Percentiles rank a stretch among this genome's conserved stretches.
These are phyloP conservation scores for Nomada ruficornis DNA, from an alignment of 2,888 invertebrate genomes.

Conservation along the genomic window DNA sequence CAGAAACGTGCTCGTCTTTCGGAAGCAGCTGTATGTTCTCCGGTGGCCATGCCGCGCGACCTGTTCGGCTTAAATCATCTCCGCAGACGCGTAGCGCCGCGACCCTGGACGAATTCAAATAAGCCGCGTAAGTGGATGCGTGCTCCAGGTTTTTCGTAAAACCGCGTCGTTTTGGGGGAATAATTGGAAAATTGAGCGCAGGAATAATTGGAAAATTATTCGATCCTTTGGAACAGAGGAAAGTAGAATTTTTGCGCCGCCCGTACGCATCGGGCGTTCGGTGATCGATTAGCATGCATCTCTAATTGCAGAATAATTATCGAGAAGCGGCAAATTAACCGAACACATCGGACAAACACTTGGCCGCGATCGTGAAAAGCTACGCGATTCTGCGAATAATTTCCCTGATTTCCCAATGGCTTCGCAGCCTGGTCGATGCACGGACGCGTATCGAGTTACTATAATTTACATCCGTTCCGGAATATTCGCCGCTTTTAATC, in stretches of 20 bases:
- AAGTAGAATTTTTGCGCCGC: no score
- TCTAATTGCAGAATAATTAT: slow-evolving; percentile 42
- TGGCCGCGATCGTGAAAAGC: slow-evolving; percentile 33
- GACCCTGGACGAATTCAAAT: slow-evolving; percentile 27
- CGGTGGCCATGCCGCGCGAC: background rate
- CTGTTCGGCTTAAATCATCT: slow-evolving; percentile 58
- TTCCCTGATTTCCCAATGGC: slow-evolving; percentile 44
- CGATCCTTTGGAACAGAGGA: no score
- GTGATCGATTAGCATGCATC: slow-evolving; percentile 5
- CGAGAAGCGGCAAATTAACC: slow-evolving; percentile 18
- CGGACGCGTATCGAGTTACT: slow-evolving; percentile 32
- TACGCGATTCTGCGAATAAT: slow-evolving; percentile 12
- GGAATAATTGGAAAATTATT: no score
- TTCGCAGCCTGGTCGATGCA: background rate
- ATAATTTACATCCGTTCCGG: slow-evolving; percentile 35
- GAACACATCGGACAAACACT: slow-evolving; percentile 11
- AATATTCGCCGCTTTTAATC: slow-evolving; percentile 31
- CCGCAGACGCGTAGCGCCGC: background rate
- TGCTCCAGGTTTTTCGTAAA: background rate
- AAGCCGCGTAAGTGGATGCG: background rate
- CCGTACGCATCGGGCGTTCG: no score
- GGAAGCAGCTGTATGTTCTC: slow-evolving; percentile 40
- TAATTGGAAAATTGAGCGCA: no score
- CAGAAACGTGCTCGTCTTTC: slow-evolving; percentile 68
- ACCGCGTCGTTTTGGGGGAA: no score